Base-by-base conservation (phyloP, 92 coral and sea anemone genomes). In the Paramuricea clavata region DNA sequence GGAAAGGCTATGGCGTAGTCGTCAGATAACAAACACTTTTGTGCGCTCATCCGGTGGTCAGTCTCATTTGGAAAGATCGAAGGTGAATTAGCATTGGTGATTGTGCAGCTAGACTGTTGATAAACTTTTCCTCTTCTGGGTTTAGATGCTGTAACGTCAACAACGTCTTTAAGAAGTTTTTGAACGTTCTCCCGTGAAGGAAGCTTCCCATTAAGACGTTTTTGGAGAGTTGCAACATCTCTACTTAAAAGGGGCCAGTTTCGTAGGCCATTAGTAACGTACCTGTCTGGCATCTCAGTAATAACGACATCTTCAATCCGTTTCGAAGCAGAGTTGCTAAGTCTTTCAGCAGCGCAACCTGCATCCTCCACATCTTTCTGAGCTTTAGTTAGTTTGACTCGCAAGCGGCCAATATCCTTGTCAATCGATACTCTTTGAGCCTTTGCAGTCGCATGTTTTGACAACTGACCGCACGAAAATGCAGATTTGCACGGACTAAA, bases 271-370 rank as follows among this genome's bases (percentile, higher is more conserved):
- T 43, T 6, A 50, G 15, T 25, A 28, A 61, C 25, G 50, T 89
- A 89, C 69, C 89, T 85, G 49, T 89, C 92, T 1, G 89, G 92
- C 68, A 83, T 52, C 35, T 85, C 85, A 61, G 65, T 78, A 10
- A 85, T 39, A 49, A 85, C 57, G 30, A 85, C 72, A 49, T 89
- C 89, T 65, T 89, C 92, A 7, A 89, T 76, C 0, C 69, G 52
- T 71, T 79, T 89, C 25, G 85, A 42, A 69, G 56, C 30, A 11
- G 89, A 89, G 23, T 85, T 85, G 39, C 19, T 44, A 0, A 84
- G 89, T 49, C 85, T 89, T 44, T 84, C 81, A 0, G 92, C 85
- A 4, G 89, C 89, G 0, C 64, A 86, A 57, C 56, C 25, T 0
- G 92, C 76, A 39, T 77, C 85, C 2, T 89, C 80, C 35, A 85